phyloP scores from a whole-genome alignment of 2,888 invertebrate species.

The Troides aeacus region DNA sequence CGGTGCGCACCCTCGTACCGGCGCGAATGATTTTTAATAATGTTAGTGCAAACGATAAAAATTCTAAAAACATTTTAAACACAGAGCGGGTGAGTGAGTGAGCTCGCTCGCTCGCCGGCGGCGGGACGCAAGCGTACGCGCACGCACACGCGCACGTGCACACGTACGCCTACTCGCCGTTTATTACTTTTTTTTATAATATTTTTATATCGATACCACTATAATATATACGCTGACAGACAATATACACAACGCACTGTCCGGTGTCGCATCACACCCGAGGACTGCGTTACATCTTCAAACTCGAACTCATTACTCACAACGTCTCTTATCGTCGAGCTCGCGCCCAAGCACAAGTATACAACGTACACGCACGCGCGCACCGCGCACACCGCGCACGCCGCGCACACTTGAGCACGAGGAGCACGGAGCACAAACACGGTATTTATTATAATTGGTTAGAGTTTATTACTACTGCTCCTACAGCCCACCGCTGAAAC shows the following conservation, averaged over 20 bases:
- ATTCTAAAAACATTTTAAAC: slow-evolving; percentile 13
- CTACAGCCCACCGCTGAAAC: no score
- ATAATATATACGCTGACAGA: slow-evolving; percentile 55
- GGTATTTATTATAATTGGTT: background rate
- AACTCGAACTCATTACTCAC: slow-evolving; percentile 41
- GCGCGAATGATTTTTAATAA: no score
- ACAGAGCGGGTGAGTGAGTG: background rate
- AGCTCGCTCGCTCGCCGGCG: background rate
- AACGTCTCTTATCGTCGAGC: slow-evolving; percentile 58
- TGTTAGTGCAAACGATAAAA: slow-evolving; percentile 7
- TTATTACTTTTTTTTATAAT: slow-evolving; percentile 46
- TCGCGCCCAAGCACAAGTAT: slow-evolving; percentile 41
- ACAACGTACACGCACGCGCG: no score
- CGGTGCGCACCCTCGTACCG: no score
- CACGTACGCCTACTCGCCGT: slow-evolving; percentile 38
- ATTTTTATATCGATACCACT: slow-evolving; percentile 61
- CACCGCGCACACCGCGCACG: slow-evolving; percentile 21
- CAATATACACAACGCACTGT: slow-evolving; percentile 60
- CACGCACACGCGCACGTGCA: no score
- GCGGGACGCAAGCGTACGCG: no score
- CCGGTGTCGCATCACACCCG: slow-evolving; percentile 44
- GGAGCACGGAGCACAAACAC: background rate
- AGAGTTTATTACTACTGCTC: slow-evolving; percentile 3
- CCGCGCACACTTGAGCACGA: background rate
- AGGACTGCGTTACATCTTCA: slow-evolving; percentile 50